Conservation (phyloP, 92 coral and sea anemone genomes). For the Meandrina meandrites region DNA sequence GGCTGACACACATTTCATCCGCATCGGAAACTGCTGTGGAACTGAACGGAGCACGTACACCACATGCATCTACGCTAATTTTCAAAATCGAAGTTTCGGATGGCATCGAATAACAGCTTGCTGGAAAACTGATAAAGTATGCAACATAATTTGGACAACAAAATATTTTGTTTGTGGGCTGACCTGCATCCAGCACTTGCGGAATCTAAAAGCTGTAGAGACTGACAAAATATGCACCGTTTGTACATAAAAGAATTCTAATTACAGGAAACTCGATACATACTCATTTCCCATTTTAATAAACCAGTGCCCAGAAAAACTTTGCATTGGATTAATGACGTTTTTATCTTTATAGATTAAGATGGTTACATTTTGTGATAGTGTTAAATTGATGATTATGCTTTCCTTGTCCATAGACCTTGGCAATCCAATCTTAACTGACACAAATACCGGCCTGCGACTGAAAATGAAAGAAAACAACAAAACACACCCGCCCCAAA, state of each 20-base stretch:
- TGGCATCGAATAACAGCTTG: too few relatives aligned
- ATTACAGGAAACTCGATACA: background rate
- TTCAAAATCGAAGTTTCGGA: background rate
- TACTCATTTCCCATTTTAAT: background rate
- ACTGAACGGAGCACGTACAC: background rate
- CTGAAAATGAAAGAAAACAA: background rate
- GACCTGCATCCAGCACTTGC: background rate
- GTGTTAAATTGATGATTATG: background rate
- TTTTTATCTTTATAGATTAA: too few relatives aligned
- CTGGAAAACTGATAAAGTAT: too few relatives aligned
- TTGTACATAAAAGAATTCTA: background rate
- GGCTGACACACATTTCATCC: background rate
- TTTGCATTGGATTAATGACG: background rate
- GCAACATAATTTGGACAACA: background rate
- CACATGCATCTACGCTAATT: background rate
- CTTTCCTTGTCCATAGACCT: background rate
- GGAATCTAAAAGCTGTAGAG: background rate
- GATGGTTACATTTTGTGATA: background rate
- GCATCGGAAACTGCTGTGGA: background rate
- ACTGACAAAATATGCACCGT: slow-evolving; percentile 2
- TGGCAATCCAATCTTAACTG: background rate
- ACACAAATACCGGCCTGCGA: background rate
- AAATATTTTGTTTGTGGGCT: background rate
- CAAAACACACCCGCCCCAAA: background rate
- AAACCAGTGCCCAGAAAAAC: too few relatives aligned